A percentile compares a stretch with the other conserved stretches of the same genome.
Conservation (phyloP, 2,797 vertebrate species). For the Agapornis canus region DNA sequence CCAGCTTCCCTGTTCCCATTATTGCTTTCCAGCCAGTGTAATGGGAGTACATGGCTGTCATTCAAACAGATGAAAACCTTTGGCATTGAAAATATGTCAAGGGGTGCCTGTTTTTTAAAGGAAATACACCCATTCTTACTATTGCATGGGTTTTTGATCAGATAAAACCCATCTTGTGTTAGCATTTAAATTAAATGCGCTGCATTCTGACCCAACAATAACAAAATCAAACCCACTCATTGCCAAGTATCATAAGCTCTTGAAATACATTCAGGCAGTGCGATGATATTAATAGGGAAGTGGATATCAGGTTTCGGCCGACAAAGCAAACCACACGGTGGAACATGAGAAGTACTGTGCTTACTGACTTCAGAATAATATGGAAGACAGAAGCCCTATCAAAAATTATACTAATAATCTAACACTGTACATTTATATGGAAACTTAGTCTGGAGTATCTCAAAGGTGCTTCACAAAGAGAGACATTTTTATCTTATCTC, state of each 20-base stretch:
- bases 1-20: neutral
- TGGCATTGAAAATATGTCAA: conserved; percentile 56
- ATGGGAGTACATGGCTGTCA: conserved; percentile 14
- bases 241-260: conserved; percentile 62
- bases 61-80: conserved; percentile 65
- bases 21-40: conserved; percentile 24
- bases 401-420: conserved; percentile 29
- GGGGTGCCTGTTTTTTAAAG: conserved; percentile 51
- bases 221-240: conserved; percentile 70
- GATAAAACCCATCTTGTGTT: conserved; percentile 72
- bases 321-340: conserved; percentile 65
- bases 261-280: conserved; percentile 75
- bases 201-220: conserved; percentile 73
- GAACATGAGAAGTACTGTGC: conserved; percentile 61
- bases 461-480: conserved; percentile 9
- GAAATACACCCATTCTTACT: conserved; percentile 66
- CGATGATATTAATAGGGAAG: conserved; percentile 75
- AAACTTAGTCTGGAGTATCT: neutral
- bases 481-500: conserved; percentile 27
- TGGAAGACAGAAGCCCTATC: conserved; percentile 42
- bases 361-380: conserved; percentile 54
- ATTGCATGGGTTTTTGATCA: conserved; percentile 67
- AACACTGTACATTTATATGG: neutral
- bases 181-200: conserved; percentile 72
- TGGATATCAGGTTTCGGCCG: conserved; percentile 65